Conservation (phyloP, 2,888 invertebrate genomes). For the Falcaria lacertinaria region DNA sequence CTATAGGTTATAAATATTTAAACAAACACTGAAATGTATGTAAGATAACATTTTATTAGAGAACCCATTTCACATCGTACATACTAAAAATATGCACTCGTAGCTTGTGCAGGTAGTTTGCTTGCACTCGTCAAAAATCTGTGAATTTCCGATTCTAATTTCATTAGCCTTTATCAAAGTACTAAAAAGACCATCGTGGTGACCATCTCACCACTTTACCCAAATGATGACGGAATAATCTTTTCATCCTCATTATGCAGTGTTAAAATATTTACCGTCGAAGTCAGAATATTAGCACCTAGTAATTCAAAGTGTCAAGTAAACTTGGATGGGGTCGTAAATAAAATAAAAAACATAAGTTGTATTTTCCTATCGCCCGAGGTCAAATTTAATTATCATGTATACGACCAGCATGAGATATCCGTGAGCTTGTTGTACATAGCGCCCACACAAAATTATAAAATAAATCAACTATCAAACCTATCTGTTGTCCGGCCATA, state of each 20-base stretch:
- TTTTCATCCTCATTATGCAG: constrained; percentile 28
- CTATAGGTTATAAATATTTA: no score
- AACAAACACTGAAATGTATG: no score
- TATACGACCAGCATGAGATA: constrained; percentile 51
- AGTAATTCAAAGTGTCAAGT: constrained; percentile 58
- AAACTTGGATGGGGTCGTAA: constrained; percentile 58
- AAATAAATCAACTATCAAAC: constrained; percentile 12
- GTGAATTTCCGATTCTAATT: not conserved
- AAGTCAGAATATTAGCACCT: constrained; percentile 53
- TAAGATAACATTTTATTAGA: no score
- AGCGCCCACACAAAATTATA: constrained; percentile 35
- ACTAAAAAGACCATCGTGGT: not conserved
- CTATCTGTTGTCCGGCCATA: constrained; percentile 26
- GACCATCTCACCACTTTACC: constrained; percentile 22
- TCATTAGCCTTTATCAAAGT: not conserved
- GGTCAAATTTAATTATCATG: constrained; percentile 78
- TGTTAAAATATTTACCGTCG: constrained; percentile 56
- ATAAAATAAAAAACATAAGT: constrained; percentile 53
- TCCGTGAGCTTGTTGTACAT: constrained; percentile 47
- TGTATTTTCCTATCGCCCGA: constrained; percentile 55
- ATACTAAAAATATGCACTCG: no score
- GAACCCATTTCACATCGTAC: no score
- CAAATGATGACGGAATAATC: constrained; percentile 23
- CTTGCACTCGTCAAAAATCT: no score
- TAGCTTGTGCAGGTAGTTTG: no score